Conservation (phyloP, 2,113 vertebrate genomes). For the Columbina picui region DNA sequence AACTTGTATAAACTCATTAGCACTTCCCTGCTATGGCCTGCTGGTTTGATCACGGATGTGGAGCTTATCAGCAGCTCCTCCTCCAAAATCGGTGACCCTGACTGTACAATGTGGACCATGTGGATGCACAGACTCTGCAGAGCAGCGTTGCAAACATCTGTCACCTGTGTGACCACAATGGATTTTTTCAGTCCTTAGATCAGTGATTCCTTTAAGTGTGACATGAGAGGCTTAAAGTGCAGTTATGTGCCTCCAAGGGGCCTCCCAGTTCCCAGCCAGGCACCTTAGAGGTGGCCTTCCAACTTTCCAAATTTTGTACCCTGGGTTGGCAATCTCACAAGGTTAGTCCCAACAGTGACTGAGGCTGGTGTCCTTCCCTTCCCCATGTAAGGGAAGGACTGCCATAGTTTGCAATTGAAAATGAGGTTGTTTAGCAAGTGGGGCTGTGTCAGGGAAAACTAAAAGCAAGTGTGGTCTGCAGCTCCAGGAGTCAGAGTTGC, state of each 20-base stretch:
- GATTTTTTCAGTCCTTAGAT: neutral
- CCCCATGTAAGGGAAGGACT: neutral
- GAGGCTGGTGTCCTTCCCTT: neutral
- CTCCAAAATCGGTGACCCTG: neutral
- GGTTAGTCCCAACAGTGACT: neutral
- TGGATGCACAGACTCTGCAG: neutral
- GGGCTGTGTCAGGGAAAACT: neutral
- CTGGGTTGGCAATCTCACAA: neutral
- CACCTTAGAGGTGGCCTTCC: neutral
- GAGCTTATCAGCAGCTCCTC: neutral
- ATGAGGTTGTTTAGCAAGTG: neutral
- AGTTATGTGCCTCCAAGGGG: neutral
- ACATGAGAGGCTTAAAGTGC: rapidly evolving
- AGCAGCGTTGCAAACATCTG: neutral
- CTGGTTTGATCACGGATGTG: neutral
- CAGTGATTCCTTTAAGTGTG: neutral
- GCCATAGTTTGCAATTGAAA: neutral
- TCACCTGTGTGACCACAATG: neutral
- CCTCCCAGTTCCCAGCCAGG: neutral
- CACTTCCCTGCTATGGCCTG: neutral
- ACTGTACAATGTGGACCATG: neutral
- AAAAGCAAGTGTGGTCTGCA: neutral
- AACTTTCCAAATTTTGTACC: neutral
- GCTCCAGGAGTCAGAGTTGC: neutral
- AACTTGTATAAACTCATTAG: neutral